Evolutionary conservation across 2,797 vertebrate genomes (phyloP), one percentile per base, ranked within the genome.

Genomic region (Protonibea diacanthus): DNA sequence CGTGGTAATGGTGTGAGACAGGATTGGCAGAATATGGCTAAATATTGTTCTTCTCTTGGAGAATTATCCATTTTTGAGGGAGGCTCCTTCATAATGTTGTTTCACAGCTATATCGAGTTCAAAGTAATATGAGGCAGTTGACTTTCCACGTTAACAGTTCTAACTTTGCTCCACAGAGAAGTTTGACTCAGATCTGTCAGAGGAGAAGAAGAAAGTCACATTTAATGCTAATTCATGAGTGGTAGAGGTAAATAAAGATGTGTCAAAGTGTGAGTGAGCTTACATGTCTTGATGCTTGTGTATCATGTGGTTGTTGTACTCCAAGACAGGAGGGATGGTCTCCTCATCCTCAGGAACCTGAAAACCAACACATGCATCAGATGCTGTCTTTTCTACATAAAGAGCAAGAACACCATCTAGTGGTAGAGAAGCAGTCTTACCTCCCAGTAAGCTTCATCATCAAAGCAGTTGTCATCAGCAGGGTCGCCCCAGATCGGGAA

Each of bases 391-490:
- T 57, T 44, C 29, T 7, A 2, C 2, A 33, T 18, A 33, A 33
- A 70, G 45, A 49, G 17, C 15, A 62, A 78, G 15, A 57, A 0
- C 57, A 25, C 74, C 86, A 81, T 80, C 85, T 91, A 70, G 80
- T 82, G 89, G 76, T 58, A 2, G 51, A 45, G 58, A 69, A 42
- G 8, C 25, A 8, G 27, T 6, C 95, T 95, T 82, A 98, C 98
- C 97, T 99, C 97, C 98, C 98, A 99, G 87, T 99, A 99, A 17
- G 96, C 81, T 5, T 92, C 95, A 82, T 99, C 98, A 20, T 98
- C 97, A 72, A 92, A 99, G 93, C 98, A 99, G 93, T 97, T 96
- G 83, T 98, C 97, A 71, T 97, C 97, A 0, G 95, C 91, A 0
- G 98, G 86, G 53, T 98, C 97, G 1, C 96, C 97, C 97, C 97